phyloP scores from a whole-genome alignment of 2,888 invertebrate genomes.

The Agrochola circellaris region DNA sequence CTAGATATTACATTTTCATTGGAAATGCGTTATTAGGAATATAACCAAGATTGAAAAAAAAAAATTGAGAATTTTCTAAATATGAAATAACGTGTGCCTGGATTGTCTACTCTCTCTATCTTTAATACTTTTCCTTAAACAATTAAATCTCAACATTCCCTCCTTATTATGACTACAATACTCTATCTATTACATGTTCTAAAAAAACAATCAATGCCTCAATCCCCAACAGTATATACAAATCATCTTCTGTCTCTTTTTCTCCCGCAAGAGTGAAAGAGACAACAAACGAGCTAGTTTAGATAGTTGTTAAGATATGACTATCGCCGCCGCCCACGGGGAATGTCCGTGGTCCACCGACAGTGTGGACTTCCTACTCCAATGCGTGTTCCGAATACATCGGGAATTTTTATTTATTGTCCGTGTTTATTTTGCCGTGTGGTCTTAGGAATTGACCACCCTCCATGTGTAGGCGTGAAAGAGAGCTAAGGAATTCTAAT shows the following conservation, averaged over 20 bases:
- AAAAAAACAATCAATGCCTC: slow-evolving; percentile 58
- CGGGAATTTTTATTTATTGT: slow-evolving; percentile 55
- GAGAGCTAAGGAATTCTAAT: neutral
- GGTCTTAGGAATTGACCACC: slow-evolving; percentile 26
- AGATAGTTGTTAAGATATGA: slow-evolving; percentile 78
- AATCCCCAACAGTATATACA: slow-evolving; percentile 55
- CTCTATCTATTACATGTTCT: slow-evolving; percentile 2
- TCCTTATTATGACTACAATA: neutral
- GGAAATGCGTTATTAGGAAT: neutral
- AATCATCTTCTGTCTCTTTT: slow-evolving; percentile 49
- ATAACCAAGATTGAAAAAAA: neutral
- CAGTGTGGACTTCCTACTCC: slow-evolving; percentile 74
- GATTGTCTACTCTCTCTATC: neutral
- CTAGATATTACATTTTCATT: neutral
- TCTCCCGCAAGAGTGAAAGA: slow-evolving; percentile 40
- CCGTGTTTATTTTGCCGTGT: slow-evolving; percentile 43
- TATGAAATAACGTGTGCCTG: neutral
- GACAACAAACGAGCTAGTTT: slow-evolving; percentile 63
- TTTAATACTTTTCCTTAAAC: neutral
- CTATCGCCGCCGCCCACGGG: slow-evolving; percentile 76
- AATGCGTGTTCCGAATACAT: slow-evolving; percentile 56
- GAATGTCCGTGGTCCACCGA: slow-evolving; percentile 65
- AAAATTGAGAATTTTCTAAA: neutral
- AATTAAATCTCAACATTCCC: neutral
- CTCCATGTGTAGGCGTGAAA: neutral